Evolutionary conservation across 2,888 invertebrate genomes (phyloP).

Genomic region (Troides aeacus): DNA sequence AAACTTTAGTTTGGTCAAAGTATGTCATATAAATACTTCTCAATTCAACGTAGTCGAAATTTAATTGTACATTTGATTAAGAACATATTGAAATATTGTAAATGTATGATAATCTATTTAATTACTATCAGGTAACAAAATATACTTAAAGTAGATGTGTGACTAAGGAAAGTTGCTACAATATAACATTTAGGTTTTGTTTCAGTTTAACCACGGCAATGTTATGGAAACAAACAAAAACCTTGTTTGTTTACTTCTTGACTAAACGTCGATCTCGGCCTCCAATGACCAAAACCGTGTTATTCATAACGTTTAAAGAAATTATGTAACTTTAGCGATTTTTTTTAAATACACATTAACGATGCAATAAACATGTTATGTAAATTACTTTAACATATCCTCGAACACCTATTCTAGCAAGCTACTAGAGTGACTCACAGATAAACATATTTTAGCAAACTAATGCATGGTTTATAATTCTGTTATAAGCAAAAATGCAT

Average conservation of each 20-base stretch:
- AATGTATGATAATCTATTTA: no score
- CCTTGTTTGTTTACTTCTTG: neutral
- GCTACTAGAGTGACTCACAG: neutral
- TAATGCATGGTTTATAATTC: no score
- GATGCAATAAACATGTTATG: slow-evolving; percentile 2
- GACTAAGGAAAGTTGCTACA: no score
- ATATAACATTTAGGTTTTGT: neutral
- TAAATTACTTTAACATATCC: neutral
- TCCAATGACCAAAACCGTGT: neutral
- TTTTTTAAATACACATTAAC: neutral
- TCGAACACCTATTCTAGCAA: neutral
- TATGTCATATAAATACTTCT: no score
- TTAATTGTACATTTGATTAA: no score
- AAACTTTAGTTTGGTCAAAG: no score
- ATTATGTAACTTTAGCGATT: neutral
- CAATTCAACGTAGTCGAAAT: no score
- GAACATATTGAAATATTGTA: no score
- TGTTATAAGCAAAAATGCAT: no score
- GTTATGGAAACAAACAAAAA: neutral
- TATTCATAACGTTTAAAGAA: neutral
- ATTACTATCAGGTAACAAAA: no score
- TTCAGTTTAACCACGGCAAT: neutral
- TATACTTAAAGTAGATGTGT: no score
- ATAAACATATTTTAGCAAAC: no score
- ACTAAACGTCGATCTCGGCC: neutral